Evolutionary conservation across 2,888 invertebrate genomes (phyloP).

Genomic region (Drosophila mayaguana): DNA sequence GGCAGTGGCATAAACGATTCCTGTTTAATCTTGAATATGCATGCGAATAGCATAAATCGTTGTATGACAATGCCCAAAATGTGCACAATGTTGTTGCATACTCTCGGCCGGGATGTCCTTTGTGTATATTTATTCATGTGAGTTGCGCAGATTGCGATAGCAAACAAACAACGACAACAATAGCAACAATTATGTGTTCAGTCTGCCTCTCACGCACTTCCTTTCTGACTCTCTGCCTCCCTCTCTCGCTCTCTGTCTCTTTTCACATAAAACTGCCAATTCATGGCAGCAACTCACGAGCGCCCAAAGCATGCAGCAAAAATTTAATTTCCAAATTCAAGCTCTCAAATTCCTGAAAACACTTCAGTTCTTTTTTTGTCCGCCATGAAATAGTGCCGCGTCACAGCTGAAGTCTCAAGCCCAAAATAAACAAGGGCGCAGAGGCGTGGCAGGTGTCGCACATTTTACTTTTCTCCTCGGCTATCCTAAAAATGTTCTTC

Average conservation of each 20-base stretch:
- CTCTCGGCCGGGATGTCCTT: slow-evolving; percentile 18
- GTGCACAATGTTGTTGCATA: slow-evolving; percentile 29
- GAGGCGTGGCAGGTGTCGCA: slow-evolving; percentile 20
- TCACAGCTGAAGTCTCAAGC: not conserved
- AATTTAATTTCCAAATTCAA: slow-evolving; percentile 50
- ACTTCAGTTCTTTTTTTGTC: slow-evolving; percentile 10
- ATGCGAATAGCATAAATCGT: slow-evolving; percentile 46
- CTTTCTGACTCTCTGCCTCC: not conserved
- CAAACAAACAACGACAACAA: slow-evolving; percentile 30
- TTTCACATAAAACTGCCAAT: slow-evolving; percentile 38
- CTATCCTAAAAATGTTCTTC: slow-evolving; percentile 24
- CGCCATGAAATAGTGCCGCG: slow-evolving; percentile 5
- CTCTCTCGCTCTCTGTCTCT: not conserved
- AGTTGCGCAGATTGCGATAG: slow-evolving; percentile 46
- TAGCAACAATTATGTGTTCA: slow-evolving; percentile 11
- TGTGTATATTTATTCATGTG: slow-evolving; percentile 56
- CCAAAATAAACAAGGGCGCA: slow-evolving; percentile 32
- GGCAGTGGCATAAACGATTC: slow-evolving; percentile 34
- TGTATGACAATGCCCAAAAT: slow-evolving; percentile 49
- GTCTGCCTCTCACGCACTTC: not conserved
- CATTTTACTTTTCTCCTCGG: slow-evolving; percentile 14
- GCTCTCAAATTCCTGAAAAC: slow-evolving; percentile 22
- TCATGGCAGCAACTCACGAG: slow-evolving; percentile 24
- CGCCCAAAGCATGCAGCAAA: slow-evolving; percentile 30
- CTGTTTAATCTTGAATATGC: slow-evolving; percentile 22